Conservation (phyloP, 92 coral and sea anemone genomes). For the Epizoanthus ramosus region DNA sequence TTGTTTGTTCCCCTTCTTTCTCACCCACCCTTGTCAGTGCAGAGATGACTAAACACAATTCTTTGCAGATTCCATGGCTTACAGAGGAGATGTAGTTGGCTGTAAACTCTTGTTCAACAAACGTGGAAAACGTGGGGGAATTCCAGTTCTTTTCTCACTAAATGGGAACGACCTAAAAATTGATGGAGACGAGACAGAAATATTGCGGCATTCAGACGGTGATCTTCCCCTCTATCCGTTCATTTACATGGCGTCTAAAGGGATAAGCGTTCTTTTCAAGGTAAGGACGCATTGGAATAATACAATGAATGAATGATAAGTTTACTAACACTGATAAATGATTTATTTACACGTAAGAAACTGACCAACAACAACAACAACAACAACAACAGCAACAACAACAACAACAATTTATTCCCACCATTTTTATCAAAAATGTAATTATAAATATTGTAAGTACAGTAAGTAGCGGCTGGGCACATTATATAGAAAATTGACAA, state of each 20-base stretch:
- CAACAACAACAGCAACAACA: no score
- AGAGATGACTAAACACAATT: not conserved
- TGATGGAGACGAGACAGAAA: not conserved
- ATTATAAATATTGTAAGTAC: no score
- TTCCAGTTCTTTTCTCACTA: slow-evolving; percentile 35
- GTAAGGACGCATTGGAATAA: not conserved
- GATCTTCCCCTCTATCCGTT: slow-evolving; percentile 1
- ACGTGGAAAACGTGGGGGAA: not conserved
- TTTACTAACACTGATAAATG: no score
- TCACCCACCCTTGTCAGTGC: no score
- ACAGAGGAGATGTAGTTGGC: slow-evolving; percentile 26
- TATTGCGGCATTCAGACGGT: not conserved
- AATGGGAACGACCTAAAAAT: slow-evolving; percentile 17
- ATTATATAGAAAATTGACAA: no score
- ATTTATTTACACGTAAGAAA: not conserved
- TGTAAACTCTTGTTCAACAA: slow-evolving; percentile 13
- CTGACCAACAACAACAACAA: not conserved
- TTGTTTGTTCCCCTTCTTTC: no score
- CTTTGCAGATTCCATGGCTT: slow-evolving; percentile 23
- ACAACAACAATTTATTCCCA: no score
- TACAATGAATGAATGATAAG: no score
- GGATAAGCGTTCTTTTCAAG: slow-evolving; percentile 21
- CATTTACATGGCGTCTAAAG: slow-evolving; percentile 18
- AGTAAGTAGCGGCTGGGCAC: no score
- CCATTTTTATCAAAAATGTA: no score